phyloP scores from a whole-genome alignment of 2,113 vertebrate genomes.

The Desmodus rotundus region DNA sequence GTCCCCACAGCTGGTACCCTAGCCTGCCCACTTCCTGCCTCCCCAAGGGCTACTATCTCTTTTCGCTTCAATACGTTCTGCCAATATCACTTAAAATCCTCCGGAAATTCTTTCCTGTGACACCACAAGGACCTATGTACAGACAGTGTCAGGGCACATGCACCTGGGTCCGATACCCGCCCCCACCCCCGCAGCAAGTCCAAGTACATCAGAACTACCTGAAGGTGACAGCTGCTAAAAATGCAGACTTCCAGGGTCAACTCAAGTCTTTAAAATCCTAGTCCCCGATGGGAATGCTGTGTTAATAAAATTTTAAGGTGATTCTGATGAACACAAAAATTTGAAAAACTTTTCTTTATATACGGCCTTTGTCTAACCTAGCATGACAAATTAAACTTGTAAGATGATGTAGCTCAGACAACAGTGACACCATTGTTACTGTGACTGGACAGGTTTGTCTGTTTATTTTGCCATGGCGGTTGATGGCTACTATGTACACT shows the following conservation, averaged over 20 bases:
- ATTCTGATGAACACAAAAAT: neutral
- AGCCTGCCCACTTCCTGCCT: too few relatives aligned
- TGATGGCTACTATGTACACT: neutral
- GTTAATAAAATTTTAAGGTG: neutral
- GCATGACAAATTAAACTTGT: neutral
- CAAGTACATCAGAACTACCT: neutral
- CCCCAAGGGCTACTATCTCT: too few relatives aligned
- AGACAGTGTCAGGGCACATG: too few relatives aligned
- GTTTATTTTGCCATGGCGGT: neutral
- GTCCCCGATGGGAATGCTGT: neutral
- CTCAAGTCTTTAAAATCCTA: neutral
- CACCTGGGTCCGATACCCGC: too few relatives aligned
- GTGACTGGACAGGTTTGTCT: neutral
- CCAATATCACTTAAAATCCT: too few relatives aligned
- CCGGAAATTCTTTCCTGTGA: too few relatives aligned
- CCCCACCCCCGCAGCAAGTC: neutral
- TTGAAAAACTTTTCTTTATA: neutral
- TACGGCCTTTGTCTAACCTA: rapidly evolving
- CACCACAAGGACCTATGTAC: too few relatives aligned
- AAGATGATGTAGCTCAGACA: neutral
- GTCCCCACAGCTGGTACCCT: too few relatives aligned
- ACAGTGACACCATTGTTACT: neutral
- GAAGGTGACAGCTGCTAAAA: neutral
- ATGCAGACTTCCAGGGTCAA: neutral
- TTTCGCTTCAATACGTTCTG: too few relatives aligned